Evolutionary conservation across 2,113 vertebrate genomes (phyloP), one percentile per base, ranked within the genome.

Genomic region (Oxyura jamaicensis): DNA sequence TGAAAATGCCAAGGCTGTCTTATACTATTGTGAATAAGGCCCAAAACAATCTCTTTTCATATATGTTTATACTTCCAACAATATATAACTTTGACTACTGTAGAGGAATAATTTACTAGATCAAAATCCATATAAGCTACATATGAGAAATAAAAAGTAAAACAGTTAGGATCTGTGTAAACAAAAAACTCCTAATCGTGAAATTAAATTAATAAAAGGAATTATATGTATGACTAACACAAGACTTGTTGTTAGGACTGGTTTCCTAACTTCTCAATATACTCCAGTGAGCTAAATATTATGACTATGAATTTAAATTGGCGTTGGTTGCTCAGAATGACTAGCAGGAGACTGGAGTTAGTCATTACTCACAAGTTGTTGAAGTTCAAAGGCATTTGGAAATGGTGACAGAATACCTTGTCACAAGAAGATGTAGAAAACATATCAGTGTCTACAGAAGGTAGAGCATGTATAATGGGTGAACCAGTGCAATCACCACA

Each of bases 351-450:
- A 35, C 10, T 0, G 1, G 59, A 42, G 21, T 77, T 41, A 68
- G 59, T 20, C n/a, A 78, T 22, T 55, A 56, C 41, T 81, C 86
- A 63, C 12, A 84, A 67, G 17, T 0, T 82, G 20, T 14, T 60
- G 29, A 90, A 76, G 53, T 86, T 69, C 67, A 90, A 65, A 87
- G 44, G 31, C 69, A 56, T 79, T n/a, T 60, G 22, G 29, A 59
- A 87, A 73, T 66, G 10, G 68, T 59, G 19, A 55, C 20, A 71
- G 17, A 36, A 22, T 20, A 66, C 35, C 28, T 55, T 82, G 39
- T 67, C 35, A 87, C 25, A 67, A 44, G 33, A 71, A 59, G 29
- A 72, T 15, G 26, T 44, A 82, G 26, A 39, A 83, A 77, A 83
- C 69, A 35, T 48, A 73, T 8, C 21, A 73, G 14, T 21, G 7